phyloP scores from a whole-genome alignment of 2,888 invertebrate genomes.

The Lycocerus yunnanus region DNA sequence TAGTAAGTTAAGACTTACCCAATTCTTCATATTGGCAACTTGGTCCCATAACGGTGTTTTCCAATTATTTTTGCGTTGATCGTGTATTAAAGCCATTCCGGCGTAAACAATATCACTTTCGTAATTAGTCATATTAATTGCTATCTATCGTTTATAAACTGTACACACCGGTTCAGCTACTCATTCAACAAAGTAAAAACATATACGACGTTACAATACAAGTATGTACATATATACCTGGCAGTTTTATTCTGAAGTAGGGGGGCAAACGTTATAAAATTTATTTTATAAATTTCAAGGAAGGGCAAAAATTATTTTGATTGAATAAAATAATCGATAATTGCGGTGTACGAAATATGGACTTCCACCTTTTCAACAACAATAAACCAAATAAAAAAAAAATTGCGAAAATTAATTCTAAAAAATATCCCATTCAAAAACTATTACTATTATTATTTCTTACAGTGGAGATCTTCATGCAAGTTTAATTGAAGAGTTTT shows the following conservation, averaged over 20 bases:
- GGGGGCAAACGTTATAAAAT: slow-evolving; percentile 7
- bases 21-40: not conserved
- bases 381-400: not conserved
- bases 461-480: not conserved
- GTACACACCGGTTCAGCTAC: not conserved
- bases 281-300: not conserved
- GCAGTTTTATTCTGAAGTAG: slow-evolving; percentile 2
- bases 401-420: not conserved
- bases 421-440: not conserved
- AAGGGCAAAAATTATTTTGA: not conserved
- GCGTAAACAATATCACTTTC: slow-evolving; percentile 8
- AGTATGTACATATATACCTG: slow-evolving; percentile 21
- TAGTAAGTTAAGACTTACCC: slow-evolving; percentile 6
- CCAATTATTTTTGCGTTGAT: slow-evolving; percentile 1
- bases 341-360: not conserved
- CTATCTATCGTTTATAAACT: not conserved
- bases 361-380: not conserved
- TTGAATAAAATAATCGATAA: not conserved
- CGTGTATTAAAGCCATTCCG: slow-evolving; percentile 1
- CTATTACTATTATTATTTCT: not conserved
- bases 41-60: slow-evolving; percentile 7
- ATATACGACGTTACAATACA: slow-evolving; percentile 20
- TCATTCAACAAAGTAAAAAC: slow-evolving; percentile 23
- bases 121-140: slow-evolving; percentile 13
- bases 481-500: not conserved